Evolutionary conservation across 2,113 vertebrate genomes (phyloP).

Genomic region (Eulemur rufifrons): DNA sequence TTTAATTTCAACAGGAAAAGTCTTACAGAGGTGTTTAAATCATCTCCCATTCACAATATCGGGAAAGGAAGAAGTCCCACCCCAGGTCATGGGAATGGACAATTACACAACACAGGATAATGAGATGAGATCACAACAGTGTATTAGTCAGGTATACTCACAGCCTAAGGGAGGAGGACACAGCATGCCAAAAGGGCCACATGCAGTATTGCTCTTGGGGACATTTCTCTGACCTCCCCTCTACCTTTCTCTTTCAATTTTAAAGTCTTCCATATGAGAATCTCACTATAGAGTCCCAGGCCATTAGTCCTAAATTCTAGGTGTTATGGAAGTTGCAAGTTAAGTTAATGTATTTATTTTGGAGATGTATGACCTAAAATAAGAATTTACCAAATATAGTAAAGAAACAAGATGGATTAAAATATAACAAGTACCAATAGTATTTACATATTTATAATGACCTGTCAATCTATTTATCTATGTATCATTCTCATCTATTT

Average conservation of each 20-base stretch:
- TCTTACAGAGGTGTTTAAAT: neutral
- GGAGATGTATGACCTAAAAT: neutral
- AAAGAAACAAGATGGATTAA: neutral
- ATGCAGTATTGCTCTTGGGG: neutral
- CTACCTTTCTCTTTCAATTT: neutral
- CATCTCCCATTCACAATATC: neutral
- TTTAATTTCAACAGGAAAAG: neutral
- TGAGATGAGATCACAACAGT: neutral
- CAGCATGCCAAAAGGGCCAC: neutral
- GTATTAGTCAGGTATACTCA: neutral
- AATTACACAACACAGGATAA: neutral
- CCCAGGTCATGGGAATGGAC: neutral
- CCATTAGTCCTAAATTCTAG: neutral
- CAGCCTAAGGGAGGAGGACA: neutral
- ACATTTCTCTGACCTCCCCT: neutral
- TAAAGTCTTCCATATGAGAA: neutral
- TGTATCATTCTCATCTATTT: neutral
- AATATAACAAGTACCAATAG: neutral
- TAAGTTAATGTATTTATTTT: neutral
- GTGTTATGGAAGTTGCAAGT: neutral
- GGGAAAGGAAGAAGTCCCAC: neutral
- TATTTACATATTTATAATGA: neutral
- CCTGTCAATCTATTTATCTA: neutral
- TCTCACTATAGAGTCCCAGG: neutral
- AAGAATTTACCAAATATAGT: neutral